These are phyloP conservation scores for Myoxocephalus aenaeus DNA, from an alignment of 2,797 vertebrate species.

Conservation along the genomic window DNA sequence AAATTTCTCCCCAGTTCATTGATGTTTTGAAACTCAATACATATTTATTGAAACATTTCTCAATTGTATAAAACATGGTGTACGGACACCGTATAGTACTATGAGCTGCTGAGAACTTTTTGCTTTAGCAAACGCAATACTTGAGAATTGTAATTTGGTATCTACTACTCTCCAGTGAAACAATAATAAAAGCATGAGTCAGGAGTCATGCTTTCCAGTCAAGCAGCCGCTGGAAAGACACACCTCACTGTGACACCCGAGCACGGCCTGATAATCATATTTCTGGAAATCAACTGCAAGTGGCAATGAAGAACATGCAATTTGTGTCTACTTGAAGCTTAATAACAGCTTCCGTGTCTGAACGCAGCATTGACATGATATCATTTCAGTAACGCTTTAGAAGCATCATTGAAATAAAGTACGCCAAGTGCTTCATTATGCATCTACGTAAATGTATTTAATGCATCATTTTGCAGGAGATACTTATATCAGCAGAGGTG, in stretches of 20 bases:
- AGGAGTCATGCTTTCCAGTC: constrained; percentile 50
- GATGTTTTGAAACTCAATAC: background rate
- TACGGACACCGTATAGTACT: background rate
- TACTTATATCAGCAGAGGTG: background rate
- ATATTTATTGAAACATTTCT: background rate
- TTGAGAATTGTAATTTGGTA: constrained; percentile 7
- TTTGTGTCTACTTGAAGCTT: background rate
- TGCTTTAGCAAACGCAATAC: constrained; percentile 20
- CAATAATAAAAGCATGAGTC: constrained; percentile 59
- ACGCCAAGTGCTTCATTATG: background rate
- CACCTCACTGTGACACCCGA: constrained; percentile 1
- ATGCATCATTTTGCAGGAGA: background rate
- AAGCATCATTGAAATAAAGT: background rate
- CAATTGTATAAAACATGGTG: background rate
- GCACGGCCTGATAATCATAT: background rate
- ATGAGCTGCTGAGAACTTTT: constrained; percentile 9
- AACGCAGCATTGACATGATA: background rate
- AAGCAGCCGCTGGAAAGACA: constrained; percentile 44
- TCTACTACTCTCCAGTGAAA: constrained; percentile 47
- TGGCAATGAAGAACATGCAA: background rate
- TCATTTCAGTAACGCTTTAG: background rate
- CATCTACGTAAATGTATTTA: background rate
- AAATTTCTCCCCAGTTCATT: background rate
- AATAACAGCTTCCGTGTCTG: constrained; percentile 7
- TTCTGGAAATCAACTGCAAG: background rate